Base-by-base conservation (phyloP, 1,140 invertebrate species). In the Platyura marginata region DNA sequence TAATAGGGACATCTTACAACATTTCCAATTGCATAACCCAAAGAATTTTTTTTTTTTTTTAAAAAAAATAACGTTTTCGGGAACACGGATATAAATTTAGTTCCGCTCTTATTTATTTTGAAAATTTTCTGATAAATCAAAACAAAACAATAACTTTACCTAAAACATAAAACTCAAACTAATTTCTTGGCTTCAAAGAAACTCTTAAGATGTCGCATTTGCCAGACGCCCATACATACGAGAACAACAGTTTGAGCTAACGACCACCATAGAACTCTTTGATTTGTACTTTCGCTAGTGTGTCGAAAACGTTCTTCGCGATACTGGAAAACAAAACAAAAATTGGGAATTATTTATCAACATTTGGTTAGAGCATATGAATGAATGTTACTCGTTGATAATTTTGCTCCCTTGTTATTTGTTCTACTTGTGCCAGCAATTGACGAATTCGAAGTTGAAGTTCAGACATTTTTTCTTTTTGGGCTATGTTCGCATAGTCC, bases 131-230 rank as follows among this genome's bases (percentile, higher is more conserved):
- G n/a, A n/a, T n/a, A n/a, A n/a, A n/a, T n/a, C n/a, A n/a, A n/a
- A n/a, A n/a, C n/a, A n/a, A n/a, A n/a, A n/a, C n/a, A n/a, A n/a
- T n/a, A n/a, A n/a, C n/a, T n/a, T n/a, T n/a, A n/a, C n/a, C n/a
- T n/a, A n/a, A n/a, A n/a, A n/a, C n/a, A n/a, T n/a, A n/a, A n/a
- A 16, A 44, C 47, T 77, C 81, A 98, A 37, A 98, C 95, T 54
- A 99, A 69, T 76, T 99, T 98, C 64, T 99, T 99, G 13, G 95
- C 95, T 69, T 99, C 93, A 59, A 99, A 99, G 74, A 99, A 99
- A 52, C 86, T 89, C 71, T 98, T 98, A 32, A 99, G 70, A 76
- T 98, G 95, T 56, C 77, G 79, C 92, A 98, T 98, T 67, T 99
- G 96, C 94, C 94, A 98, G 36, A 90, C 81, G 16, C 95, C 95